Evolutionary conservation across 2,797 vertebrate species (phyloP).

Genomic region (Psittacula derbiana): DNA sequence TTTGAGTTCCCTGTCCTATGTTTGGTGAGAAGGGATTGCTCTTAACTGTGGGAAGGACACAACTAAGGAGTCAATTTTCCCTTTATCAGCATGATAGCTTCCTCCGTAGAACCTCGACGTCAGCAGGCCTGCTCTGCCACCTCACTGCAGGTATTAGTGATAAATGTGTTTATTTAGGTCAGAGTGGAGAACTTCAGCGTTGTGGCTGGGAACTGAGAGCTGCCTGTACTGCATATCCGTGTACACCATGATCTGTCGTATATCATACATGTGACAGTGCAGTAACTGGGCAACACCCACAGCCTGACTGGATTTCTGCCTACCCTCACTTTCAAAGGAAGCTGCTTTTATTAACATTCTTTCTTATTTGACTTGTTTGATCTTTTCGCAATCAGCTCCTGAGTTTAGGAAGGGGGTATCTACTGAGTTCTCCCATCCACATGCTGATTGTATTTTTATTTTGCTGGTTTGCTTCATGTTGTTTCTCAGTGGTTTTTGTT

Average conservation of each 20-base stretch:
- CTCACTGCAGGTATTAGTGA: background rate
- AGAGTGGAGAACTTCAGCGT: background rate
- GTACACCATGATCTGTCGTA: fast-evolving
- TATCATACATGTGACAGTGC: background rate
- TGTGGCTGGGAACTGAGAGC: background rate
- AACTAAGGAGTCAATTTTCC: background rate
- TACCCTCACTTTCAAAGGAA: background rate
- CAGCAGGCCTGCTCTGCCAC: background rate
- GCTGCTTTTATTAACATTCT: background rate
- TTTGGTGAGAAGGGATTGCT: fast-evolving
- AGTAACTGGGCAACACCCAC: background rate
- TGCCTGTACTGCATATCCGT: fast-evolving
- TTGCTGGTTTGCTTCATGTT: background rate
- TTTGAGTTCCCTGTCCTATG: background rate
- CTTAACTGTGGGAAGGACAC: background rate
- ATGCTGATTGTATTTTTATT: background rate
- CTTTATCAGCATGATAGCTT: background rate
- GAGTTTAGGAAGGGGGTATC: background rate
- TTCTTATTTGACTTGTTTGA: background rate
- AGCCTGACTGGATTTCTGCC: background rate
- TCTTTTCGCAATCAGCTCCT: background rate
- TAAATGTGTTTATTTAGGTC: background rate
- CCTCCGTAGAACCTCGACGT: background rate
- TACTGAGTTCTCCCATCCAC: background rate
- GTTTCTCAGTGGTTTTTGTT: fast-evolving